Evolutionary conservation across 2,888 invertebrate genomes (phyloP).

Genomic region (Calameuta pallipes): DNA sequence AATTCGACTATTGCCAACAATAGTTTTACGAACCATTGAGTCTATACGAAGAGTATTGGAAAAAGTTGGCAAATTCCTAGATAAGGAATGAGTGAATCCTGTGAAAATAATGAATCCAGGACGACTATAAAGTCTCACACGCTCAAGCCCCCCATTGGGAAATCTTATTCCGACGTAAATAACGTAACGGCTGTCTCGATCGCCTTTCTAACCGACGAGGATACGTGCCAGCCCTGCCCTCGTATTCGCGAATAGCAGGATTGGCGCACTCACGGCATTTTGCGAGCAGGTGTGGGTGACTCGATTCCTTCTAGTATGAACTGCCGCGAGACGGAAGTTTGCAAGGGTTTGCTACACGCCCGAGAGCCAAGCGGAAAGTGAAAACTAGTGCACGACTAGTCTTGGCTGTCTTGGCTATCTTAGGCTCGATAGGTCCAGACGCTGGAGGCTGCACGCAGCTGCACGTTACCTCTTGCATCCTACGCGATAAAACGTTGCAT

Average conservation of each 20-base stretch:
- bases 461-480: neutral
- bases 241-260: slow-evolving; percentile 4
- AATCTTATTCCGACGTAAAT: slow-evolving; percentile 43
- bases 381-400: slow-evolving; percentile 34
- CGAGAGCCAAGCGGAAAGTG: slow-evolving; percentile 42
- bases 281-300: slow-evolving; percentile 19
- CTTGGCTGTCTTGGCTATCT: neutral
- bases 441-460: neutral
- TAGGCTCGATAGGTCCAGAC: neutral
- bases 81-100: neutral
- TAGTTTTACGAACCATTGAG: no score
- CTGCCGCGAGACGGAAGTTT: slow-evolving; percentile 45
- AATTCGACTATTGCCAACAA: neutral
- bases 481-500: neutral
- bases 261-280: slow-evolving; percentile 6
- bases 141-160: slow-evolving; percentile 42
- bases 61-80: neutral
- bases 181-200: slow-evolving; percentile 34
- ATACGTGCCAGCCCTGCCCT: slow-evolving; percentile 23
- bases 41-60: neutral
- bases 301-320: neutral
- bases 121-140: slow-evolving; percentile 43
- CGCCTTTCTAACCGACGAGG: slow-evolving; percentile 56
- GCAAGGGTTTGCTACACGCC: slow-evolving; percentile 37
- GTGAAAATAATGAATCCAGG: neutral